phyloP scores from a whole-genome alignment of 2,113 vertebrate genomes.

The Oriolus oriolus region DNA sequence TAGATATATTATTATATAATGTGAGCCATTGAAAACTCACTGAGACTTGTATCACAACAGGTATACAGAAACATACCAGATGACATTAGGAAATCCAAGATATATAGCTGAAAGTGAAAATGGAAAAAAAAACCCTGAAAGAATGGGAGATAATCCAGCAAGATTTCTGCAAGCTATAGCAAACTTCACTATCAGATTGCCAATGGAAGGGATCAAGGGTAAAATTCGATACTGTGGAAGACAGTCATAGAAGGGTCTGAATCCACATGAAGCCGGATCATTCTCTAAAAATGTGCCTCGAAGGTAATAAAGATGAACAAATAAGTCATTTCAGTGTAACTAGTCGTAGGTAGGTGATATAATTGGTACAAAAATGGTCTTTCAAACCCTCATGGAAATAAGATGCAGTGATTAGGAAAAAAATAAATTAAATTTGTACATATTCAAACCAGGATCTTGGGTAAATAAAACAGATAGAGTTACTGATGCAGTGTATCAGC shows the following conservation, averaged over 20 bases:
- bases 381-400: background rate
- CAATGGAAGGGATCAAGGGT: background rate
- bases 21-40: background rate
- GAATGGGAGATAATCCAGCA: background rate
- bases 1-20: background rate
- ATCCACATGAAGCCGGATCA: background rate
- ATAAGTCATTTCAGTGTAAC: background rate
- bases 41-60: background rate
- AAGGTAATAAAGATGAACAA: background rate
- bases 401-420: background rate
- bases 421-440: background rate
- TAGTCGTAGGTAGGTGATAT: background rate
- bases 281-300: background rate
- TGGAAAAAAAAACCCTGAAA: rapidly evolving
- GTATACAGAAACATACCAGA: background rate
- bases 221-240: background rate
- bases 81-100: background rate
- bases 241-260: background rate
- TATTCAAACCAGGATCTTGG: background rate
- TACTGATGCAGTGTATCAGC: background rate
- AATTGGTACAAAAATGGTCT: background rate
- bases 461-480: background rate
- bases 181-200: background rate
- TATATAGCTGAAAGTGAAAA: background rate
- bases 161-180: background rate